Conservation (phyloP, 1,140 invertebrate species). For the Cryptotermes secundus region DNA sequence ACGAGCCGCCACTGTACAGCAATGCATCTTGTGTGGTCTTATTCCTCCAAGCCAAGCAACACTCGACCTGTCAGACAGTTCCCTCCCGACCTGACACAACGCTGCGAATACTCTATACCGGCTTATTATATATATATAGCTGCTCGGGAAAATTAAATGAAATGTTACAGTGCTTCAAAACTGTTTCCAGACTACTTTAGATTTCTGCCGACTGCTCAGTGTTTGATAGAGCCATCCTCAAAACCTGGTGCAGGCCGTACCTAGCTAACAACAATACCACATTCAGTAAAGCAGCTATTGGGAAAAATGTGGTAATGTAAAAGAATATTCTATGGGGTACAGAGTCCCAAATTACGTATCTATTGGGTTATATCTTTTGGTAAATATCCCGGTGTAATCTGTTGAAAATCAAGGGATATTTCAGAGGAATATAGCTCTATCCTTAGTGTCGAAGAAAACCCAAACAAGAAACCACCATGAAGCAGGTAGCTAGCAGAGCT, state of each 20-base stretch:
- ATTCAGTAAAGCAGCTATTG: not conserved
- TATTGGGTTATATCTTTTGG: no score
- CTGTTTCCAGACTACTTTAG: not conserved
- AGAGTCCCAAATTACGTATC: no score
- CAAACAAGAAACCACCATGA: no score
- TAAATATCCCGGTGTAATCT: no score
- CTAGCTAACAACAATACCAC: not conserved
- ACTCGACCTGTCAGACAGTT: not conserved
- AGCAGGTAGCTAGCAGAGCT: no score
- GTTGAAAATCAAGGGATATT: no score
- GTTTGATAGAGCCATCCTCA: not conserved
- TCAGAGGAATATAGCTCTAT: no score
- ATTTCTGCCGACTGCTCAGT: not conserved
- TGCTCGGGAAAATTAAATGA: not conserved
- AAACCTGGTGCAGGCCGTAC: not conserved
- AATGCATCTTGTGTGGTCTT: conserved; percentile 8
- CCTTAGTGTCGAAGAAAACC: no score
- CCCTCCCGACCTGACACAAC: conserved; percentile 12
- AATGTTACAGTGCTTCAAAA: not conserved
- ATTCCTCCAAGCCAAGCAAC: conserved; percentile 5
- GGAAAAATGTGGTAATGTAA: not conserved
- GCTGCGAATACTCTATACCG: not conserved
- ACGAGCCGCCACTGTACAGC: not conserved
- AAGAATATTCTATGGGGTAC: no score
- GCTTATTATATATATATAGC: conserved; percentile 14